Evolutionary conservation across 2,113 vertebrate species (phyloP).

Genomic region (Eptesicus fuscus): DNA sequence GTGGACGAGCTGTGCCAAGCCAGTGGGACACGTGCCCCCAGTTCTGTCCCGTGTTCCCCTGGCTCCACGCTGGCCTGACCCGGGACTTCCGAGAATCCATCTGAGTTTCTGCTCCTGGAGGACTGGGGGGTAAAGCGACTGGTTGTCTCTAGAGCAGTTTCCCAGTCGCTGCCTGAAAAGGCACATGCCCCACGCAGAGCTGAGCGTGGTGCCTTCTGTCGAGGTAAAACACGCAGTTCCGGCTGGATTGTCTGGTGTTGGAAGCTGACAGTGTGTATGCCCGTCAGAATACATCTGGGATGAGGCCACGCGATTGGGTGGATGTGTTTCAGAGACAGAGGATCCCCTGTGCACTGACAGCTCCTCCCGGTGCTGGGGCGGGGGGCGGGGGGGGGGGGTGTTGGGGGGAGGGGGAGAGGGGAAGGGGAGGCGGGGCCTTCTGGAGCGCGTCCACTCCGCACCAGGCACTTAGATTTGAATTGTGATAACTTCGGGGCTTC

Average conservation of each 20-base stretch:
- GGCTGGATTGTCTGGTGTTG: not conserved
- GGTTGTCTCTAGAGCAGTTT: not conserved
- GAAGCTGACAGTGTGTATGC: not conserved
- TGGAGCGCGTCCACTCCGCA: rapidly evolving
- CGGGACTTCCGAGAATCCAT: not conserved
- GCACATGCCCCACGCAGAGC: rapidly evolving
- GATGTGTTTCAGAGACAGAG: not conserved
- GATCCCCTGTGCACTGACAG: not conserved
- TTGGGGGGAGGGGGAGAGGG: no score
- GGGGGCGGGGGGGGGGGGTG: no score
- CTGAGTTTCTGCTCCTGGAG: not conserved
- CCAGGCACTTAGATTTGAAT: no score
- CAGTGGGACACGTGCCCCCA: rapidly evolving
- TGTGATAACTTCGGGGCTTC: not conserved
- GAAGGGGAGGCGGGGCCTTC: not conserved
- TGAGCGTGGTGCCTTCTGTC: not conserved
- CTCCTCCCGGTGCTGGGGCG: not conserved
- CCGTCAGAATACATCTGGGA: not conserved
- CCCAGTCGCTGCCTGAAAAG: not conserved
- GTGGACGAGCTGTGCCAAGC: rapidly evolving
- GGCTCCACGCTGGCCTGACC: rapidly evolving
- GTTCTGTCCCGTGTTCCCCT: rapidly evolving
- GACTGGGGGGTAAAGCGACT: not conserved
- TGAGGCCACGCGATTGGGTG: not conserved
- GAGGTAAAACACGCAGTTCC: not conserved